Evolutionary conservation across 2,113 vertebrate genomes (phyloP), one percentile per base, ranked within the genome.

Genomic region (Nycticebus coucang): DNA sequence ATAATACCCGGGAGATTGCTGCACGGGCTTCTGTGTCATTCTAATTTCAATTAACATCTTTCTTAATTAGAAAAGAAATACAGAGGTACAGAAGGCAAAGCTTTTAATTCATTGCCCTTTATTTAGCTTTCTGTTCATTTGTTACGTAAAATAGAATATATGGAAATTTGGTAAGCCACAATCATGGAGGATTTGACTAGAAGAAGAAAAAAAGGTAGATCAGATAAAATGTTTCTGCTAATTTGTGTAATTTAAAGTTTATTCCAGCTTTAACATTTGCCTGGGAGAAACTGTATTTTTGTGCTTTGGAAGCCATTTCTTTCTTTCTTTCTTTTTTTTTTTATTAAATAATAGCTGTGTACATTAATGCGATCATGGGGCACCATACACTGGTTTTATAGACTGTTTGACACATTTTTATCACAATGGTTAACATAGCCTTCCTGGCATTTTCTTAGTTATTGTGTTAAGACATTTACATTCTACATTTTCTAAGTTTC

Each of bases 21-120:
- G 84, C 66, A 2, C 60, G 24, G 59, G 59, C 72, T 77, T 82
- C 90, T 79, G 4, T 95, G 94, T 93, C n/a, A 12, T 69, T 89
- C 59, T 94, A 33, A 93, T 97, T 98, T 98, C 97, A 98, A 95
- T 98, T 97, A 98, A 33, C 87, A 97, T 97, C 88, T 92, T 93
- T 96, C 90, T 96, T 95, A 97, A 96, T 89, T 85, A 87, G 93
- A 97, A 98, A 96, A 96, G 91, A 91, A 97, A 97, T 89, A 90
- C 79, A 94, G 62, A 89, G 33, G 5, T 75, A 93, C 30, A 95
- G 26, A 95, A 5, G 1, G 74, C 77, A 53, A 90, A 96, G 90
- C n/a, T 72, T 97, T 82, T 59, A 79, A 96, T 98, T 94, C 53
- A 7, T 89, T 92, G 77, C 66, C 53, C 60, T 28, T 96, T 86